A percentile compares a stretch with the other conserved stretches of the same genome.
Conservation (phyloP, 2,113 vertebrate species). For the Oceanodroma tethys region DNA sequence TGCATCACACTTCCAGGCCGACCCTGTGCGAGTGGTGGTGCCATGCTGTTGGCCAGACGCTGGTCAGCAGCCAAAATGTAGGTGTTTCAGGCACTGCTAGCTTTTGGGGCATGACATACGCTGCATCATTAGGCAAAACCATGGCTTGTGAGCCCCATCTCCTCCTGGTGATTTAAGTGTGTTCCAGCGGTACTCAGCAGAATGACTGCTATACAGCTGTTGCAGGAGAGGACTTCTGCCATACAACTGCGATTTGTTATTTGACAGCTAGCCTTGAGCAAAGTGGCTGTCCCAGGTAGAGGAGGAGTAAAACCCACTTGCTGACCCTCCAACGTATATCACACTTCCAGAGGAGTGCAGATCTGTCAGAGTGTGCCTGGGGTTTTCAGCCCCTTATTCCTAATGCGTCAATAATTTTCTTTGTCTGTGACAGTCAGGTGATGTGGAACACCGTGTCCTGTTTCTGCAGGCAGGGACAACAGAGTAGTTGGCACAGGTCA, state of each 20-base stretch:
- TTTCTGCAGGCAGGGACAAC: neutral
- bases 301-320: too few relatives aligned
- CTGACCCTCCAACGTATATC: neutral
- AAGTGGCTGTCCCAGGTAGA: neutral
- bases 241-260: rapidly evolving
- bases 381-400: neutral
- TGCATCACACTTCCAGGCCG: too few relatives aligned
- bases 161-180: neutral
- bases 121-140: neutral
- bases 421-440: neutral
- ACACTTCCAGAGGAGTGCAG: neutral
- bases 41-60: neutral
- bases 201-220: neutral
- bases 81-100: neutral
- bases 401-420: rapidly evolving
- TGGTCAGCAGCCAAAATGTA: neutral
- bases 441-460: rapidly evolving
- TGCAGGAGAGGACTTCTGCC: neutral
- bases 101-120: neutral
- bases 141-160: neutral
- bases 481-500: neutral
- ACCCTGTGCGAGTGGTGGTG: neutral
- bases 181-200: neutral
- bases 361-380: neutral
- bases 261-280: neutral